phyloP scores from a whole-genome alignment of 2,888 invertebrate species.

The Pseudoips prasinana region DNA sequence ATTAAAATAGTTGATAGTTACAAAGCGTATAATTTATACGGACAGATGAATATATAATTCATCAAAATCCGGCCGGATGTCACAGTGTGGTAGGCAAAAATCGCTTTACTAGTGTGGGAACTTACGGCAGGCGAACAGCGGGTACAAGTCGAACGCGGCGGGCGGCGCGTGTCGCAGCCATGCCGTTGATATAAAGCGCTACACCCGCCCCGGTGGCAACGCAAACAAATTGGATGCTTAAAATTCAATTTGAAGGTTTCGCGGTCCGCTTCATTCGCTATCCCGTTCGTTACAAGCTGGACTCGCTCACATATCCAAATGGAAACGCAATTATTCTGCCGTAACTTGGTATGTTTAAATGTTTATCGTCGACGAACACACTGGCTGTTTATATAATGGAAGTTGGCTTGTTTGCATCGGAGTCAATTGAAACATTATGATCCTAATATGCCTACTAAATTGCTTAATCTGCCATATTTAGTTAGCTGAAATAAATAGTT shows the following conservation, averaged over 20 bases:
- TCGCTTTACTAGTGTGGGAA: conserved; percentile 68
- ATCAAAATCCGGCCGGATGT: conserved; percentile 55
- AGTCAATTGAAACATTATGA: conserved; percentile 32
- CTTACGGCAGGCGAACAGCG: conserved; percentile 32
- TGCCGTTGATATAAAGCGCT: conserved; percentile 50
- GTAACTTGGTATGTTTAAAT: conserved; percentile 58
- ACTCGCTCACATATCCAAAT: conserved; percentile 65
- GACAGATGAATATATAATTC: conserved; percentile 56
- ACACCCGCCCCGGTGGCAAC: conserved; percentile 55
- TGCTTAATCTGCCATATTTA: no score
- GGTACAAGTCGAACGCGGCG: conserved; percentile 15
- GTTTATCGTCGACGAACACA: conserved; percentile 41
- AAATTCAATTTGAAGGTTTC: conserved; percentile 82
- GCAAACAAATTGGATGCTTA: conserved; percentile 81
- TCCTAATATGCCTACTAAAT: conserved; percentile 21
- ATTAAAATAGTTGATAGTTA: no score
- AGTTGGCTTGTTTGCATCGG: conserved; percentile 34
- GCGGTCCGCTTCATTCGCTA: conserved; percentile 77
- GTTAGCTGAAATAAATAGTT: no score
- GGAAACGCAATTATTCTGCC: conserved; percentile 68
- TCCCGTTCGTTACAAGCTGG: conserved; percentile 70
- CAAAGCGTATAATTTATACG: conserved; percentile 11
- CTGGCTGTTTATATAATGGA: conserved; percentile 33
- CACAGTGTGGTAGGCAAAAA: conserved; percentile 59
- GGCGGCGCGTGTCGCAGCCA: no score